A percentile compares a stretch with the other conserved stretches of the same genome.
Conservation (phyloP, 2,888 invertebrate species). For the Epinotia nisella region DNA sequence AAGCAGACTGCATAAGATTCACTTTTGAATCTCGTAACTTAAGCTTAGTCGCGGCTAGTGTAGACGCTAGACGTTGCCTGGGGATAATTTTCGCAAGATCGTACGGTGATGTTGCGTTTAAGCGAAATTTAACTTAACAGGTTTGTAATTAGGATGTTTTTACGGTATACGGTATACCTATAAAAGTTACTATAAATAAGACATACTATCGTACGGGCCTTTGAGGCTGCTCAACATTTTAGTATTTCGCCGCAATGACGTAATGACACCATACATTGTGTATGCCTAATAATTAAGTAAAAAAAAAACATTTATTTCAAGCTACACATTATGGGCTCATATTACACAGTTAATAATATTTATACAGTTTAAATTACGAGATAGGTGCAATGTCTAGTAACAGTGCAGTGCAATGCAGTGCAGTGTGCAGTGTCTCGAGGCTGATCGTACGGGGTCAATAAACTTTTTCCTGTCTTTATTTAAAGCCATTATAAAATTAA, state of each 20-base stretch:
- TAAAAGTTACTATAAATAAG: not conserved
- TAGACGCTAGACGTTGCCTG: slow-evolving; percentile 9
- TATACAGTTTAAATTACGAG: too few species aligned
- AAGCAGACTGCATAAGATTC: slow-evolving; percentile 47
- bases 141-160: not conserved
- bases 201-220: not conserved
- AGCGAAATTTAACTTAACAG: not conserved
- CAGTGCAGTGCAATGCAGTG: too few species aligned
- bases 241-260: not conserved
- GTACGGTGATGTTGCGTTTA: not conserved
- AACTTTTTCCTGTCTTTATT: not conserved
- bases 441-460: not conserved
- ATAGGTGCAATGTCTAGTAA: not conserved
- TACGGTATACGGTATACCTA: slow-evolving; percentile 1
- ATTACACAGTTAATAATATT: too few species aligned
- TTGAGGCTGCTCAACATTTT: not conserved
- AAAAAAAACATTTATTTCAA: too few species aligned
- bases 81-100: not conserved
- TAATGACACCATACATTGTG: too few species aligned
- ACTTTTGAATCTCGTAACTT: slow-evolving; percentile 36
- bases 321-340: too few species aligned
- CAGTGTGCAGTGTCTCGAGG: too few species aligned
- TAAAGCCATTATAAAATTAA: not conserved
- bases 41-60: slow-evolving; percentile 31
- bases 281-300: too few species aligned